Evolutionary conservation across 2,797 vertebrate species (phyloP).

Genomic region (Sebastes nivosus): DNA sequence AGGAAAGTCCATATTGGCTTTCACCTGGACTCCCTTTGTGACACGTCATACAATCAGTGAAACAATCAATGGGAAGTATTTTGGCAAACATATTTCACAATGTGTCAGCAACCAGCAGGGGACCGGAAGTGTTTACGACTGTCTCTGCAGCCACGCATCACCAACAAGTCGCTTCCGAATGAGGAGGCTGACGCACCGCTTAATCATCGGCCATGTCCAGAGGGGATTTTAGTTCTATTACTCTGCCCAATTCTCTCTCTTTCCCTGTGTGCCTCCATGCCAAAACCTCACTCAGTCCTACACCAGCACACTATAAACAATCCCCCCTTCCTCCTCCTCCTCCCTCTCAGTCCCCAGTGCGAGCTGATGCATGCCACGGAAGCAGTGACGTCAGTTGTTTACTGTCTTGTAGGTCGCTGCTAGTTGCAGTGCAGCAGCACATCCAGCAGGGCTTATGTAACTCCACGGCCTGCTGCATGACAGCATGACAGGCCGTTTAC

Average conservation of each 20-base stretch:
- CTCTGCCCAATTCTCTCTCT: constrained; percentile 31
- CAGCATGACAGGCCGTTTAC: constrained; percentile 28
- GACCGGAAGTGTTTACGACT: constrained; percentile 48
- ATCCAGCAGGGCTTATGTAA: constrained; percentile 80
- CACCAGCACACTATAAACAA: constrained; percentile 25
- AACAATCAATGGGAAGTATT: constrained; percentile 12
- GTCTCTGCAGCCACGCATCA: constrained; percentile 20
- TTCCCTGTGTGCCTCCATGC: constrained; percentile 23
- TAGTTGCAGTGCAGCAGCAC: constrained; percentile 71
- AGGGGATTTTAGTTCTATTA: constrained; percentile 25
- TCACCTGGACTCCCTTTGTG: not conserved
- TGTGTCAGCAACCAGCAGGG: constrained; percentile 33
- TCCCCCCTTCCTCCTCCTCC: not conserved
- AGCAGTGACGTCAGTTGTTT: constrained; percentile 84
- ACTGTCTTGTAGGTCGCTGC: constrained; percentile 72
- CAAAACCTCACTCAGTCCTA: constrained; percentile 41
- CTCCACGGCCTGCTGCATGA: constrained; percentile 44
- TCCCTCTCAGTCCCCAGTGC: constrained; percentile 4
- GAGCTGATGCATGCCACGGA: constrained; percentile 73
- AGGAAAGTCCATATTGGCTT: not conserved
- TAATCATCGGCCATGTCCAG: constrained; percentile 49
- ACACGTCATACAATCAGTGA: not conserved
- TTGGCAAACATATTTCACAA: constrained; percentile 9
- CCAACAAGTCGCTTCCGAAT: constrained; percentile 16
- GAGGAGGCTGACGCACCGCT: constrained; percentile 32